These are phyloP conservation scores for Macroramphosus scolopax DNA, from an alignment of 2,797 vertebrate genomes.

Conservation along the genomic window DNA sequence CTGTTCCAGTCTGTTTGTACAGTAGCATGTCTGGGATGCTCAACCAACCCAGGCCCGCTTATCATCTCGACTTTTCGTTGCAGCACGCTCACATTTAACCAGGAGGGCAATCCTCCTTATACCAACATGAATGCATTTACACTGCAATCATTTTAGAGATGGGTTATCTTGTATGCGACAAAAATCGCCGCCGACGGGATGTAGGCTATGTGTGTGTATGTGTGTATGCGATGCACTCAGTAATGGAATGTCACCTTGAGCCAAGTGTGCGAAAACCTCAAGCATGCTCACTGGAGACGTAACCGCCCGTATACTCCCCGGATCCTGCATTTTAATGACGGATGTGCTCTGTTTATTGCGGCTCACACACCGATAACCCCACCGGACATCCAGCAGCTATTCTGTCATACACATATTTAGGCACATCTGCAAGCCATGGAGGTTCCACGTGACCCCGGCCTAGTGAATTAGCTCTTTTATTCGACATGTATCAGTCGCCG, in stretches of 20 bases:
- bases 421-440: constrained; percentile 5
- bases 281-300: constrained; percentile 71
- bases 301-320: constrained; percentile 48
- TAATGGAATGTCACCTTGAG: constrained; percentile 82
- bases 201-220: constrained; percentile 18
- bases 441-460: constrained; percentile 10
- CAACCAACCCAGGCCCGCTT: constrained; percentile 64
- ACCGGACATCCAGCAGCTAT: constrained; percentile 24
- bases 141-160: constrained; percentile 23
- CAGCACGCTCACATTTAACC: constrained; percentile 33
- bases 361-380: constrained; percentile 20
- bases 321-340: constrained; percentile 52
- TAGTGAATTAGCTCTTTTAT: constrained; percentile 1
- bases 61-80: constrained; percentile 43
- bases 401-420: constrained; percentile 31
- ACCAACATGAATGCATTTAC: constrained; percentile 2
- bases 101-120: constrained; percentile 11
- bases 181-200: constrained; percentile 39
- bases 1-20: constrained; percentile 27
- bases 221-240: constrained; percentile 54
- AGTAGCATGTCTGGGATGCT: constrained; percentile 54
- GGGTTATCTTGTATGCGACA: constrained; percentile 35
- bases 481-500: constrained; percentile 7
- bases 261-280: constrained; percentile 72
- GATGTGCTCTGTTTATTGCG: constrained; percentile 35